Evolutionary conservation across 92 coral and sea anemone genomes (phyloP), one percentile per base, ranked within the genome.

Genomic region (Muricea muricata): DNA sequence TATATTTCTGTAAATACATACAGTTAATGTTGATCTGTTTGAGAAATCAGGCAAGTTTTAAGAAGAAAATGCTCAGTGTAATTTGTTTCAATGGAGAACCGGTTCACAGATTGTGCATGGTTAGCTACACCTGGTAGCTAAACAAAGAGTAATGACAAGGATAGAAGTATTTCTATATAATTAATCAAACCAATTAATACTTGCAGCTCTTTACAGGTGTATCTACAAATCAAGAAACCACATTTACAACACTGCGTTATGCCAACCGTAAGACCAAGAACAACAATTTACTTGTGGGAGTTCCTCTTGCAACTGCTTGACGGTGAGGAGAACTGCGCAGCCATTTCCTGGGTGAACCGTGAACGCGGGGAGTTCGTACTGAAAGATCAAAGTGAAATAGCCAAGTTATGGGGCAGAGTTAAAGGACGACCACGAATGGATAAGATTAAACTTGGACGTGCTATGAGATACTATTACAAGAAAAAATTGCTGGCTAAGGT

Each of bases 401-500:
- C 83, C 0, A 58, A 78, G 28, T 32, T 78, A 28, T 78, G 83
- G 83, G 83, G 83, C 1, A 78, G 25, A 21, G 83, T 78, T 35
- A 78, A 78, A 57, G 70, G 83, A 18, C 23, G 83, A 78, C 83
- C 83, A 0, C 69, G 54, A 8, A 78, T 78, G 83, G 83, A 78
- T 31, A 78, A 78, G 35, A 78, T 78, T 34, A 78, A 78, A 39
- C 50, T 78, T 15, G 69, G 83, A 32, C 61, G 83, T 15, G 83
- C 83, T 3, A 78, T 78, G 83, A 56, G 83, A 58, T 78, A 78
- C 58, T 78, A 97, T 73, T 97, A 97, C 80, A 97, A 94, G 88
- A 94, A 94, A 75, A 93, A 93, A 78, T 91, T 94, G 52, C 89
- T 94, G 3, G 91, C 83, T 65, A 94, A 94, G 93, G 98, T 89